Base-by-base conservation (phyloP, 2,797 vertebrate species). In the Hafferia zeledoni region DNA sequence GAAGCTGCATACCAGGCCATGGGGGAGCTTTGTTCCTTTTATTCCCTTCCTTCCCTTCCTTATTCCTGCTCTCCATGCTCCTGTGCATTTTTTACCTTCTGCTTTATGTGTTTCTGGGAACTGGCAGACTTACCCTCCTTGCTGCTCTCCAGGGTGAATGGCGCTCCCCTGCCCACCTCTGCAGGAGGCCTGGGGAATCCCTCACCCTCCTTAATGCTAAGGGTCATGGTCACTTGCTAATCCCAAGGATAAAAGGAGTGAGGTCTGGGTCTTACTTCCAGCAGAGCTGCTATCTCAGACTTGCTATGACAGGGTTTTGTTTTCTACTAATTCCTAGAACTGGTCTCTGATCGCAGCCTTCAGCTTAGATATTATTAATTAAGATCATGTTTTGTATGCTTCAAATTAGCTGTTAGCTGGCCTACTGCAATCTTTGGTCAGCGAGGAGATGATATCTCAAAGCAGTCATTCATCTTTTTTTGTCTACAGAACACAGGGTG, bases 171-270 rank as follows among this genome's bases (percentile, higher is more conserved):
- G 31, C 39, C 9, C 43, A 35, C 19, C 24, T 31, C 71, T 39
- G 56, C 0, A 0, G 60, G 37, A 61, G 31, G 11, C 0, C 0
- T 12, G 23, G 33, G 71, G 50, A 76, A 70, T 20, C 41, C 47
- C 67, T 85, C 0, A 0, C 22, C 44, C 61, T 70, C 16, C 59
- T 37, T 23, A 31, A 30, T 8, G 27, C 46, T 30, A 25, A 2
- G 37, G 16, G 44, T 33, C 9, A 1, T 2, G 49, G 59, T 59
- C 82, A 55, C 57, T 71, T 1, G 0, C 27, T 41, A 43, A 37
- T 6, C n/a, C 30, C 1, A 1, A 37, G 50, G 35, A 63, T 16
- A 59, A 71, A 87, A 50, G 31, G 22, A 90, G 47, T 8, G n/a
- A 87, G 35, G 30, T 44, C 81, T 90, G 64, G 53, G 37, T 82